Percentiles rank a stretch among this genome's conserved stretches.
Conservation (phyloP, 2,888 invertebrate genomes). For the Bibio marci region DNA sequence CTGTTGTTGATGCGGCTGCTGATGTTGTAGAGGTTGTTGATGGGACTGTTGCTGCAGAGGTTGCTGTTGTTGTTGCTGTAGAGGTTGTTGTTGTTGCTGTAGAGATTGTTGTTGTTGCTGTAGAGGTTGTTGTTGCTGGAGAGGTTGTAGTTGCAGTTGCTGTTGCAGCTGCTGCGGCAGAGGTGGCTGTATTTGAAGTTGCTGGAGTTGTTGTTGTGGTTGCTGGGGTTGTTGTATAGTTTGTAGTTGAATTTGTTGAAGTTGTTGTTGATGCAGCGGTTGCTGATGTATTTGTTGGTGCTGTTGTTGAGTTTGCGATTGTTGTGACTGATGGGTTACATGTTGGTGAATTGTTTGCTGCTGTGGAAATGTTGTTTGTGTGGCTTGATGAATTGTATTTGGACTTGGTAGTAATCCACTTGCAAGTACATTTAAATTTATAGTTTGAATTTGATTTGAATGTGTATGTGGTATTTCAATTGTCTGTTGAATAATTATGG, state of each 20-base stretch:
- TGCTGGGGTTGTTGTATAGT: no score
- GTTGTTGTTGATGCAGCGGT: constrained; percentile 5
- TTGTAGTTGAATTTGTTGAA: constrained; percentile 4
- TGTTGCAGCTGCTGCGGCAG: constrained; percentile 16
- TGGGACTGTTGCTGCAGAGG: constrained; percentile 21
- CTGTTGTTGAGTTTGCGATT: not conserved
- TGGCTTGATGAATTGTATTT: constrained; percentile 4
- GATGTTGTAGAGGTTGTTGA: constrained; percentile 27
- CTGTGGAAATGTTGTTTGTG: not conserved
- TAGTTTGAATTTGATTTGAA: constrained; percentile 4
- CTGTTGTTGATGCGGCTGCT: no score
- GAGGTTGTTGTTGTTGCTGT: constrained; percentile 22
- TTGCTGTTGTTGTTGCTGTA: constrained; percentile 22
- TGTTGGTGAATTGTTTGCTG: not conserved
- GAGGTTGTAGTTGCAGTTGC: constrained; percentile 13
- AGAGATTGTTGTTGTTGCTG: constrained; percentile 19
- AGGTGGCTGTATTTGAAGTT: constrained; percentile 7
- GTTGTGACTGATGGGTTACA: constrained; percentile 4
- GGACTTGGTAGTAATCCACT: constrained; percentile 5
- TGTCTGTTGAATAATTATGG: constrained; percentile 4
- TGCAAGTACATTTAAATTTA: constrained; percentile 8
- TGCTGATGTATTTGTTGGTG: constrained; percentile 6
- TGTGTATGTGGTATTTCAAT: constrained; percentile 11
- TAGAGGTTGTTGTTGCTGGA: constrained; percentile 14
- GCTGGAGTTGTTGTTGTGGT: constrained; percentile 12